Percentiles rank a stretch among this genome's conserved stretches.
These are phyloP conservation scores for Sebastes minor DNA, from an alignment of 2,797 vertebrate species.

Conservation along the genomic window DNA sequence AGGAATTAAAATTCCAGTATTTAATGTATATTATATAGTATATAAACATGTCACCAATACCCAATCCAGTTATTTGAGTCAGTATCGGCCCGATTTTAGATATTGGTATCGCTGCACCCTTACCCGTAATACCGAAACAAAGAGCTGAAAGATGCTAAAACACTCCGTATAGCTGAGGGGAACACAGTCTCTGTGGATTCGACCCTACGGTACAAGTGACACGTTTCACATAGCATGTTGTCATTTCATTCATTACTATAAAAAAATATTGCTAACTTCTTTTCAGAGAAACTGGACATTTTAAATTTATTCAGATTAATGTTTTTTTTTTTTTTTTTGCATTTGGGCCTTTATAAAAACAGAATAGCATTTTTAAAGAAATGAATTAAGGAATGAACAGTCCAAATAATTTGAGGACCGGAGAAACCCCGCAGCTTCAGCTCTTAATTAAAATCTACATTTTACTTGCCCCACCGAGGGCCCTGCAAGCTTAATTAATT, in stretches of 20 bases:
- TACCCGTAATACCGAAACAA: background rate
- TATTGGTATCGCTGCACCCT: too few species aligned
- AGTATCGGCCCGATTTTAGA: too few species aligned
- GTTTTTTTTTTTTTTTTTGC: background rate
- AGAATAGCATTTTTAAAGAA: background rate
- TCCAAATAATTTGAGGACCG: background rate
- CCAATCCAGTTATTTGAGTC: too few species aligned
- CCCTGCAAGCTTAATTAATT: constrained; percentile 42
- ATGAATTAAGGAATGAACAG: background rate
- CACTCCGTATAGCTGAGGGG: background rate
- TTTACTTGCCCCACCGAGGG: constrained; percentile 11
- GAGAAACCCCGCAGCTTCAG: background rate
- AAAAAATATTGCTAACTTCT: background rate
- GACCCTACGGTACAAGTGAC: fast-evolving
- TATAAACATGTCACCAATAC: background rate
- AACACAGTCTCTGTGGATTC: background rate
- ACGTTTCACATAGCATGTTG: fast-evolving
- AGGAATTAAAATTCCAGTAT: too few species aligned
- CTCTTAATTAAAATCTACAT: constrained; percentile 49
- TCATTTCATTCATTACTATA: background rate
- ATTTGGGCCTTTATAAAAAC: background rate
- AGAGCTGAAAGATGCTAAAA: background rate
- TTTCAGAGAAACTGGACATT: background rate
- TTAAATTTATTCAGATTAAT: background rate
- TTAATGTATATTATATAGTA: too few species aligned